Evolutionary conservation across 2,797 vertebrate species (phyloP), one percentile per base, ranked within the genome.

Genomic region (Kryptolebias ocellatus): DNA sequence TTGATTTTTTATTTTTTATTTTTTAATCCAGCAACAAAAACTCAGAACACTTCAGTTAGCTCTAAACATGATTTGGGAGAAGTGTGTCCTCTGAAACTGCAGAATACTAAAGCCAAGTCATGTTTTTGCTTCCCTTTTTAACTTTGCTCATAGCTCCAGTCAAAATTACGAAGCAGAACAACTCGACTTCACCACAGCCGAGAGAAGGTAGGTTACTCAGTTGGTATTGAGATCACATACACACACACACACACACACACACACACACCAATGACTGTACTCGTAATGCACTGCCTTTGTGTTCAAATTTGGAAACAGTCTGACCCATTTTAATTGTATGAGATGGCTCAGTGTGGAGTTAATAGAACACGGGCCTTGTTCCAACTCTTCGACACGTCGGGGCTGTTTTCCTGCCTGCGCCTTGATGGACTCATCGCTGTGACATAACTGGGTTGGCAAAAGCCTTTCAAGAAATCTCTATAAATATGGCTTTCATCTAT

Each of bases 261-360:
- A 44, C 68, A 34, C 50, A 62, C 55, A 58, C 71, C 66, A 60
- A 59, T 68, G 62, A 68, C 54, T 60, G 34, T 47, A n/a, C 76
- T 79, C 55, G 74, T 64, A 74, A 80, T 63, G 69, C 74, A 12
- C 75, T 72, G 77, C 74, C 72, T 80, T 84, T 81, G 68, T 73
- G 62, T 78, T 76, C 86, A 79, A 62, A 69, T 88, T 87, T 86
- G 78, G 88, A 87, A 87, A 81, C 81, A 53, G 71, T 83, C 70
- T 89, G 90, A 90, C 89, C 90, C 81, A 92, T 86, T 24, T 91
- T 90, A 88, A 79, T 57, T 78, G 78, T 51, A 46, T 79, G 78
- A 80, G 79, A 78, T 62, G 75, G 69, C 71, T 72, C 37, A 3
- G 49, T 52, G 58, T 64, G 62, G 69, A 73, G 64, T 87, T 88